These are phyloP conservation scores for Ascidia mentula DNA, from an alignment of 23 tunicate species.

Conservation along the genomic window DNA sequence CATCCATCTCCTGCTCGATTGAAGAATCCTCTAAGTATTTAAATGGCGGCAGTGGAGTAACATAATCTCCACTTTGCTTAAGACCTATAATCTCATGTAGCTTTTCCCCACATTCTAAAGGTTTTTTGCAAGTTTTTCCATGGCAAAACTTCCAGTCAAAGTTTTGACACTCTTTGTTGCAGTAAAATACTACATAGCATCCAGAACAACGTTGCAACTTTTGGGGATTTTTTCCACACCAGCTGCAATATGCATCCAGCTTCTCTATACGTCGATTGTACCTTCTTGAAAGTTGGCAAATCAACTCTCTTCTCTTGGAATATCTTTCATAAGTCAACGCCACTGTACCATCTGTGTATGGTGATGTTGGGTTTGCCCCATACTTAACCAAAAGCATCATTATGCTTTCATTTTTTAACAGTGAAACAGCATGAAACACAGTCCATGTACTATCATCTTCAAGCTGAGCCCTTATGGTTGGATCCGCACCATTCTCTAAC, in stretches of 20 bases:
- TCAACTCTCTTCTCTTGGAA: not conserved
- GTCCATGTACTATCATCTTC: not conserved
- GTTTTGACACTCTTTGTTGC: not conserved
- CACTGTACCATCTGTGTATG: not conserved
- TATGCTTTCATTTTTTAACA: not conserved
- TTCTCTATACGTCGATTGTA: not conserved
- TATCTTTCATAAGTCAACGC: not conserved
- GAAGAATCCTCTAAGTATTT: not conserved
- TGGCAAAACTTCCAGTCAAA: not conserved
- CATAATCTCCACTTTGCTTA: not conserved
- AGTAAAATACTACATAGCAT: not conserved
- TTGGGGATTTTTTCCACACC: not conserved
- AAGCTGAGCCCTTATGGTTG: not conserved
- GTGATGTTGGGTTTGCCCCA: slow-evolving; percentile 2
- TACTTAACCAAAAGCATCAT: slow-evolving; percentile 2
- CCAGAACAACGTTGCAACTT: not conserved
- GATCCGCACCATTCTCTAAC: not conserved
- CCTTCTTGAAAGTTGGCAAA: not conserved
- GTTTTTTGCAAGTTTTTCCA: not conserved
- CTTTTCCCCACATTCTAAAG: not conserved
- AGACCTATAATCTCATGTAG: not conserved
- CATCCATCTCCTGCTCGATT: not conserved
- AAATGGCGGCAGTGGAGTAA: not conserved
- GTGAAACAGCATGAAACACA: not conserved
- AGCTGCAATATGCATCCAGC: not conserved